Base-by-base conservation (phyloP, 1,140 invertebrate genomes). In the Tetramorium simillimum region DNA sequence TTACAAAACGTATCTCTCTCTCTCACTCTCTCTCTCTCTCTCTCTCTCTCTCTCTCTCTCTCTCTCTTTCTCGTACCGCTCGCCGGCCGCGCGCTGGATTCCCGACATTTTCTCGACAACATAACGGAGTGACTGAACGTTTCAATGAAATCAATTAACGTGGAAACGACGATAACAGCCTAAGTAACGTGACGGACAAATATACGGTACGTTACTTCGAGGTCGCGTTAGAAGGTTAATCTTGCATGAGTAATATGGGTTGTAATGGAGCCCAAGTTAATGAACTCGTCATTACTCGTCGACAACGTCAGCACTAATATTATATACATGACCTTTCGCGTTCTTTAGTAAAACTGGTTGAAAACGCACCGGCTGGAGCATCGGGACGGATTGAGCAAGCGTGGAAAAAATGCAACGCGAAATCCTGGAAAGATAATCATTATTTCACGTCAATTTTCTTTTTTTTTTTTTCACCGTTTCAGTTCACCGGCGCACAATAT, bases 171-270 rank as follows among this genome's bases (percentile, higher is more conserved):
- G 18, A 40, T 14, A 37, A 40, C 24, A 9, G 24, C 18, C 58
- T 21, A 21, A 78, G 40, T 28, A 49, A 63, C 58, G 56, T 28
- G 24, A 49, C 9, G 58, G 24, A 46, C 58, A 43, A 24, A 77
- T 60, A n/a, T 46, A 28, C 16, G 56, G 21, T 46, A 77, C 9
- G 43, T 63, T 63, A 33, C 40, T 78, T 78, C 76, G 76, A 78
- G 58, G 76, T 33, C 76, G 28, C 43, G 37, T 78, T 78, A 65
- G 58, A 65, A 78, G 60, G 76, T 78, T 78, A 78, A 78, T 78
- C 14, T 78, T 16, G 58, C 28, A 65, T 51, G 76, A 78, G 58
- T 65, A 65, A 78, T 65, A 33, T 24, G 16, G 40, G 2, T 24
- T 16, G 76, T n/a, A 49, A 78, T 49, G 24, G 16, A 78, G 3